Evolutionary conservation across 2,797 vertebrate genomes (phyloP).

Genomic region (Gorsachius magnificus): DNA sequence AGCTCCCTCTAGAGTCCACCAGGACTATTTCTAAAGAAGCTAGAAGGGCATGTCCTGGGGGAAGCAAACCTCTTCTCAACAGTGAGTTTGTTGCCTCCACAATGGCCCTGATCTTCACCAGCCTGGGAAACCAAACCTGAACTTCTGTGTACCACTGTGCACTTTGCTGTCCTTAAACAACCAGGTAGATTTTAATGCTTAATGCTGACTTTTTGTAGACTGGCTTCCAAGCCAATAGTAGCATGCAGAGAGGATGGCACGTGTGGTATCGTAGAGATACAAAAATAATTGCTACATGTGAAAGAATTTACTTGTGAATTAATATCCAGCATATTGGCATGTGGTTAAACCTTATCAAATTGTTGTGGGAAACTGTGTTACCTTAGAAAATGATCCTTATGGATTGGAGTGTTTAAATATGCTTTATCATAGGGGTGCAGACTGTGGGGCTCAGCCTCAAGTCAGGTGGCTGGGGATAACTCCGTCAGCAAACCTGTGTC

Average conservation of each 20-base stretch:
- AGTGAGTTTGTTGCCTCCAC: not conserved
- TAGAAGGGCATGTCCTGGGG: not conserved
- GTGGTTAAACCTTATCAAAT: not conserved
- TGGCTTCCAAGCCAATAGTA: not conserved
- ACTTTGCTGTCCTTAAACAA: not conserved
- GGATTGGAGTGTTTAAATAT: not conserved
- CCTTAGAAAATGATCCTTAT: not conserved
- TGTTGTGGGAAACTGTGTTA: not conserved
- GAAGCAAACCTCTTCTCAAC: not conserved
- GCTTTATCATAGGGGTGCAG: not conserved
- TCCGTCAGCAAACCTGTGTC: fast-evolving
- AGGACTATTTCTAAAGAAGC: not conserved
- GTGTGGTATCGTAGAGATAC: not conserved
- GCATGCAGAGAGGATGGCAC: not conserved
- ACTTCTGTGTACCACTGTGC: not conserved
- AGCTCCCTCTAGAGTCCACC: not conserved
- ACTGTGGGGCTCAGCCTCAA: not conserved
- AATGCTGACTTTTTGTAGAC: not conserved
- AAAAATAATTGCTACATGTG: not conserved
- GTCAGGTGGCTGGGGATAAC: not conserved
- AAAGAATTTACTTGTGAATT: not conserved
- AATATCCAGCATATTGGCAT: not conserved
- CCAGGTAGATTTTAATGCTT: not conserved
- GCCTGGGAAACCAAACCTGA: not conserved
- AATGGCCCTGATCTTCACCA: not conserved